These are phyloP conservation scores for Leptatherina wallacei DNA, from an alignment of 2,797 vertebrate genomes.

Conservation along the genomic window DNA sequence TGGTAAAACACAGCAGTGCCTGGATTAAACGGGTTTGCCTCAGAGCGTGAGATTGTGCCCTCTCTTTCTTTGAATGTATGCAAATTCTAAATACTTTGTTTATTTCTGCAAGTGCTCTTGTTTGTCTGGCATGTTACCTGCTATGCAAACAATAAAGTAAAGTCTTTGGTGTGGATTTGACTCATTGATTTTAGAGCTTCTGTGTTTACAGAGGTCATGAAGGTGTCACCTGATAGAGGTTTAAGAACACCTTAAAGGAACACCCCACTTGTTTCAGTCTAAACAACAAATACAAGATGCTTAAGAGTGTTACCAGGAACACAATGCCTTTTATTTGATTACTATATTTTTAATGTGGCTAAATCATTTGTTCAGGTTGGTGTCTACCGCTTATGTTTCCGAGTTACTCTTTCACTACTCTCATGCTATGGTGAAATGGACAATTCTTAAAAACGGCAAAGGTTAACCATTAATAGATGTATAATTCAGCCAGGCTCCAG, in stretches of 20 bases:
- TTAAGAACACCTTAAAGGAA: conserved; percentile 36
- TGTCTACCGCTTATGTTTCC: neutral
- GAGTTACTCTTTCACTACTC: neutral
- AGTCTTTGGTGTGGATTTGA: conserved; percentile 33
- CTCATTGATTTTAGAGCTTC: conserved; percentile 47
- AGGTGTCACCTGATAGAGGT: conserved; percentile 46
- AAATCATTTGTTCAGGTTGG: no score
- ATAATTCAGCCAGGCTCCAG: conserved; percentile 35
- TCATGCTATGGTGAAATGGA: neutral
- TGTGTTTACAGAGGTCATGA: conserved; percentile 57
- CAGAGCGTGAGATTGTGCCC: conserved; percentile 29
- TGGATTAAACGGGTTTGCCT: conserved; percentile 14
- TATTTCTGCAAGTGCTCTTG: neutral
- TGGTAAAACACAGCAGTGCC: neutral
- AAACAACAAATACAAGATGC: conserved; percentile 25
- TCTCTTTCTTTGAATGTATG: conserved; percentile 50
- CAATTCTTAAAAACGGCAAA: conserved; percentile 7
- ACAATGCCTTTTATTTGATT: neutral
- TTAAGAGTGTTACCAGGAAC: conserved; percentile 2
- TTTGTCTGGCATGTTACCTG: conserved; percentile 50
- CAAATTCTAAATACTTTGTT: conserved; percentile 32
- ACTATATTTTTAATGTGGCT: neutral
- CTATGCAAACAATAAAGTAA: conserved; percentile 59
- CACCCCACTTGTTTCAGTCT: conserved; percentile 37
- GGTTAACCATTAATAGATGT: conserved; percentile 46